Base-by-base conservation (phyloP, 2,888 invertebrate genomes). In the Apamea anceps region DNA sequence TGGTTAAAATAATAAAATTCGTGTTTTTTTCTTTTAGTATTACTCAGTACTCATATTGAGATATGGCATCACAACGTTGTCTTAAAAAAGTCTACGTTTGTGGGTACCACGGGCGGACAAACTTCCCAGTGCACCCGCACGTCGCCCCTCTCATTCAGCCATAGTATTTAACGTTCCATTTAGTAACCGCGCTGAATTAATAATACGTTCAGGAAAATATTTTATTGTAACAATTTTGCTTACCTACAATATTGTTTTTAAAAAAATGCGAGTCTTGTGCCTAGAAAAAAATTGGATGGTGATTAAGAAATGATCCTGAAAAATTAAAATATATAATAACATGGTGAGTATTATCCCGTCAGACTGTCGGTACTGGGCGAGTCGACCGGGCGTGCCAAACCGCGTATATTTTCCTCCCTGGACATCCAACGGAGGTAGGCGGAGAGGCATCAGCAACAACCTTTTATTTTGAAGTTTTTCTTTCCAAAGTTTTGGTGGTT, bases 281-380 rank as follows among this genome's bases (percentile, higher is more conserved):
- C 25, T 71, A 32, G 6, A 71, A 51, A 45, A 68, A 28, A 6
- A 18, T n/a, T 71, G 37, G n/a, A 63, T 65, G 65, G 37, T 65
- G 72, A 37, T 72, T 63, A 72, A 72, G 37, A 63, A n/a, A 65
- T 72, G 37, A 65, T 21, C 72, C 65, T 72, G n/a, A n/a, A 15
- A 74, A 13, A 77, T 72, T 79, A 62, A 74, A 75, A 82, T 79
- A 70, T 45, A 67, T 90, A 85, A 83, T 86, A 85, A 88, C 84
- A 82, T 85, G 87, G 88, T 91, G 89, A 95, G 94, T 95, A 91
- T 95, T 93, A 86, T 93, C 91, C 91, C 87, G 87, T 77, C 93
- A 97, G 97, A 92, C 92, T 97, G 90, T 97, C 97, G 90, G 96
- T 97, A 95, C 91, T 97, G 94, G 97, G 97, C 78, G 96, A 96